Evolutionary conservation across 2,888 invertebrate species (phyloP).

Genomic region (Yponomeuta malinellus): DNA sequence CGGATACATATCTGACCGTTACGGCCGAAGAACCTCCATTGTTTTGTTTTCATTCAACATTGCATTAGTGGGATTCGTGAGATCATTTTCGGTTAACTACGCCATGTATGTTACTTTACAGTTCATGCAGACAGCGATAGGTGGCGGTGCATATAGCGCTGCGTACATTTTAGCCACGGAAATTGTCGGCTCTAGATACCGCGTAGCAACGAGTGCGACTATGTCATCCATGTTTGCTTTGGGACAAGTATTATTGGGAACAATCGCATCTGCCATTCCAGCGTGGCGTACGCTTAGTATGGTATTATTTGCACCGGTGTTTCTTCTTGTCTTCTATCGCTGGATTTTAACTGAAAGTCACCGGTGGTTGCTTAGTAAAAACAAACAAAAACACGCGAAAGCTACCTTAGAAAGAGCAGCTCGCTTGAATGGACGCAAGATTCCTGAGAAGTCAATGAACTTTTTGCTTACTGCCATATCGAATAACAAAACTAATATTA

Average conservation of each 20-base stretch:
- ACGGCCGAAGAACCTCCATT: slow-evolving; percentile 54
- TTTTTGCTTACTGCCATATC: slow-evolving; percentile 49
- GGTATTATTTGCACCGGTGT: slow-evolving; percentile 80
- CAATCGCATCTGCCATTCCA: slow-evolving; percentile 79
- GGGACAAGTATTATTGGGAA: slow-evolving; percentile 81
- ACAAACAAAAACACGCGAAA: slow-evolving; percentile 77
- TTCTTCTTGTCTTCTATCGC: slow-evolving; percentile 78
- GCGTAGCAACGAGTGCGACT: slow-evolving; percentile 82
- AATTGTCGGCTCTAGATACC: slow-evolving; percentile 82
- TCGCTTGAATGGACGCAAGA: slow-evolving; percentile 72
- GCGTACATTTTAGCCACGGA: slow-evolving; percentile 80
- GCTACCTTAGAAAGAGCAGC: slow-evolving; percentile 77
- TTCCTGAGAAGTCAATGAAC: slow-evolving; percentile 63
- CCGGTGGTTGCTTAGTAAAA: slow-evolving; percentile 84
- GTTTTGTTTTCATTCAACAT: slow-evolving; percentile 59
- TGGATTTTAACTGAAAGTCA: slow-evolving; percentile 83
- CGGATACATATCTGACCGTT: slow-evolving; percentile 81
- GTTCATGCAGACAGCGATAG: slow-evolving; percentile 58
- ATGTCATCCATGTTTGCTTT: slow-evolving; percentile 82
- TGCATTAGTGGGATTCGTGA: slow-evolving; percentile 49
- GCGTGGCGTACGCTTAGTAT: slow-evolving; percentile 82
- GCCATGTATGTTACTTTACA: slow-evolving; percentile 58
- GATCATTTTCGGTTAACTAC: slow-evolving; percentile 63
- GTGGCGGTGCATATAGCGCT: slow-evolving; percentile 61
- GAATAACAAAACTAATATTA: slow-evolving; percentile 25